Base-by-base conservation (phyloP, 2,797 vertebrate species). In the Luscinia megarhynchos region DNA sequence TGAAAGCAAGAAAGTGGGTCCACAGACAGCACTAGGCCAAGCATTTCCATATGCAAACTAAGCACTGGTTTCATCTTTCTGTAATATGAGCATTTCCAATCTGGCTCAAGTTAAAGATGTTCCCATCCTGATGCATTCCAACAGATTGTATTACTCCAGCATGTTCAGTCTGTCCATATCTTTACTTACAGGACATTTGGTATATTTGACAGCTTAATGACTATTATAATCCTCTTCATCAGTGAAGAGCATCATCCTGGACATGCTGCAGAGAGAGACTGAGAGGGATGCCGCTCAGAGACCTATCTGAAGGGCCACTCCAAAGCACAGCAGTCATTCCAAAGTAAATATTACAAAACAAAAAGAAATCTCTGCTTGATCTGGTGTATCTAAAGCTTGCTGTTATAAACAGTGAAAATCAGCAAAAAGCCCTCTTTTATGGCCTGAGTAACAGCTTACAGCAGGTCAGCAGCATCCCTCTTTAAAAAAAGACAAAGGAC, bases 171-270 rank as follows among this genome's bases (percentile, higher is more conserved):
- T 43, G n/a, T 5, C 46, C 41, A 8, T 8, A 41, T 41, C 80
- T 72, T 50, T 77, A 69, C 45, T 73, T 18, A 46, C 51, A 53
- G 13, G 66, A 26, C 58, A 78, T 4, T 57, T 67, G 43, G 36
- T 30, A 26, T 21, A 18, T 36, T 84, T 15, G 10, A 36, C 63
- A 88, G 74, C 51, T 96, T 85, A 83, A 80, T 29, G 54, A 53
- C 64, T 89, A 68, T 75, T 92, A 91, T 89, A 75, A 85, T 68
- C 72, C 57, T 89, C 87, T 83, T 38, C 66, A 57, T 32, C 70
- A 50, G 46, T 19, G 15, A 57, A 82, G 27, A 72, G 55, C 23
- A 1, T 61, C 81, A 92, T 45, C 48, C 55, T 62, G n/a, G 67
- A 74, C 4, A 36, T 10, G 38, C 50, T 45, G 76, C 1, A 78